These are phyloP conservation scores for Centropristis striata DNA, from an alignment of 2,113 vertebrate genomes.

Conservation along the genomic window DNA sequence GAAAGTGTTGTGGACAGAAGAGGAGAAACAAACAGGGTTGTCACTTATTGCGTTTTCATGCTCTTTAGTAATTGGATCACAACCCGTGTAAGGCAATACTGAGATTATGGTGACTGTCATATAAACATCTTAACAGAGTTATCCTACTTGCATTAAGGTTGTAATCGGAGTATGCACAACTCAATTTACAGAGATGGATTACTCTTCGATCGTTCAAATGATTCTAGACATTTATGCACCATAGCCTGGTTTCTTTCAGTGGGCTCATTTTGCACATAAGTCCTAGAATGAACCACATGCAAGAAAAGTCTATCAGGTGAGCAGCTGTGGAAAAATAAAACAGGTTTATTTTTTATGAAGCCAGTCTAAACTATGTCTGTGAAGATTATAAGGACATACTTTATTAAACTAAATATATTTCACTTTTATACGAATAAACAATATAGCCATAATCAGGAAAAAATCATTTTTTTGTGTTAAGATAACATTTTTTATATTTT, in stretches of 20 bases:
- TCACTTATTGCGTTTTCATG: slow-evolving; percentile 43
- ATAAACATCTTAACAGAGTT: slow-evolving; percentile 61
- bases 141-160: slow-evolving; percentile 49
- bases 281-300: slow-evolving; percentile 1
- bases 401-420: too few relatives aligned
- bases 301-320: not conserved
- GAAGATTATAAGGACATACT: too few relatives aligned
- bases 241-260: not conserved
- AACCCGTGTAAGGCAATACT: slow-evolving; percentile 60
- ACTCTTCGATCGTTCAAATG: slow-evolving; percentile 16
- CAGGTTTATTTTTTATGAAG: too few relatives aligned
- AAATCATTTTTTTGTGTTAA: too few relatives aligned
- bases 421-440: too few relatives aligned
- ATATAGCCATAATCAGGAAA: too few relatives aligned
- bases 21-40: slow-evolving; percentile 18
- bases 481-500: too few relatives aligned
- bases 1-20: slow-evolving; percentile 8
- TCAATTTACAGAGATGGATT: slow-evolving; percentile 52
- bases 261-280: not conserved
- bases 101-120: slow-evolving; percentile 52
- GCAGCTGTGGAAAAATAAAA: slow-evolving; percentile 1
- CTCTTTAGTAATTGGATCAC: slow-evolving; percentile 61
- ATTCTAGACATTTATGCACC: slow-evolving; percentile 17
- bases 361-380: too few relatives aligned
- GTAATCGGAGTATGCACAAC: slow-evolving; percentile 48